Base-by-base conservation (phyloP, 2,113 vertebrate genomes). In the Lonchura striata region DNA sequence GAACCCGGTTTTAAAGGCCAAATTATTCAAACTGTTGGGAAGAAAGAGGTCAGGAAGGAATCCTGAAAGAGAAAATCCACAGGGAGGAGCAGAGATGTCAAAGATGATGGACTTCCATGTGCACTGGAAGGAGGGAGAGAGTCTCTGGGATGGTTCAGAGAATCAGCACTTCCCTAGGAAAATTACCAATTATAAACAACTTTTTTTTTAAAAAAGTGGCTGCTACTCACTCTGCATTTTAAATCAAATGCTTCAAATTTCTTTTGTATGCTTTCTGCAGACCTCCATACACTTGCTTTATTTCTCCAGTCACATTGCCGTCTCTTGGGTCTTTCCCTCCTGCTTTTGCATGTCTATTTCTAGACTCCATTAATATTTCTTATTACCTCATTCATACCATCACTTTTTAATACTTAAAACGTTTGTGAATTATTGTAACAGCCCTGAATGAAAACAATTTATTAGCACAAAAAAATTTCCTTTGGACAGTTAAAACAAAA, bases 401-500 rank as follows among this genome's bases (percentile, higher is more conserved):
- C 25, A 15, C 27, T 56, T 74, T 84, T 82, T 77, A 84, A 70
- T 77, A 63, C 22, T 81, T 66, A 63, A 66, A 92, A 77, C 5
- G 86, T 71, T 7, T 0, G 6, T 54, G 77, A 86, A 86, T 61
- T 79, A 70, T 39, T 59, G 31, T 47, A 90, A 27, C 31, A 39
- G 4, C 24, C n/a, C 25, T 33, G 44, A 89, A 86, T 5, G 11
- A 85, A 95, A 94, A 82, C 24, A 47, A 76, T 71, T 24, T 75
- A 17, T 68, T 66, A 83, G 6, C 18, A 74, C 16, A 90, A 60
- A 89, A 80, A 1, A 68, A 81, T 57, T 86, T 78, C 19, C 37
- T 75, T 57, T 78, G 47, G 50, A 88, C 37, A 92, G 41, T 68
- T 91, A 52, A 89, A 88, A 56, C 46, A 93, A 39, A 74, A 76